Base-by-base conservation (phyloP, 2,888 invertebrate genomes). In the Ariolimax columbianus region DNA sequence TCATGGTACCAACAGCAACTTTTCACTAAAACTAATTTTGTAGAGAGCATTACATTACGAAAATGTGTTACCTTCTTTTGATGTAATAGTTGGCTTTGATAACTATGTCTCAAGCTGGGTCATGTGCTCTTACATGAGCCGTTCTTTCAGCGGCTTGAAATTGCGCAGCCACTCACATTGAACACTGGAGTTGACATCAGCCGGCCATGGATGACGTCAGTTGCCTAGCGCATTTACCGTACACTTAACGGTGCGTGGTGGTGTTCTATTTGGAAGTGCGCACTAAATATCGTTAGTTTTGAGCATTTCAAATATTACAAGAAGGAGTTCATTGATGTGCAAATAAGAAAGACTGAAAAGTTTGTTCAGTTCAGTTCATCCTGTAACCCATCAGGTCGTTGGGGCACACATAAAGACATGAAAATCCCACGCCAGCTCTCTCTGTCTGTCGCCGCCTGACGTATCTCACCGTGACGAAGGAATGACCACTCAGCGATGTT, bases 171-270 rank as follows among this genome's bases (percentile, higher is more conserved):
- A 68, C 73, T 43, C 36, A 77, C 77, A 83, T 1, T 36, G 51
- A 55, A 19, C 36, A 19, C 82, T 63, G 38, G 23, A 51, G 75
- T 77, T 83, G 77, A 83, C 83, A 77, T 75, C 63, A 75, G 59
- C 82, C 82, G 82, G 82, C 82, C 82, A 81, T 83, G 63, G n/a
- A 59, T 83, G 83, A 83, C 83, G 83, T 83, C 83, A 83, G 78
- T 83, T 83, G 83, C 83, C 82, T 83, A 83, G 51, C 43, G n/a
- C 43, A 73, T 36, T 59, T 40, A 55, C 23, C 33, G 51, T 55
- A 59, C 72, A 38, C 63, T 30, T 55, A 26, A 17, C 36, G 73
- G 82, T 82, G 75, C 82, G 40, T 3, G 40, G 26, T 72, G 75
- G 70, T 79, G n/a, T 47, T 43, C 43, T 43, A 14, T 40, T 0